Conservation (phyloP, 2,113 vertebrate genomes). For the Ophthalmolycus amberensis region DNA sequence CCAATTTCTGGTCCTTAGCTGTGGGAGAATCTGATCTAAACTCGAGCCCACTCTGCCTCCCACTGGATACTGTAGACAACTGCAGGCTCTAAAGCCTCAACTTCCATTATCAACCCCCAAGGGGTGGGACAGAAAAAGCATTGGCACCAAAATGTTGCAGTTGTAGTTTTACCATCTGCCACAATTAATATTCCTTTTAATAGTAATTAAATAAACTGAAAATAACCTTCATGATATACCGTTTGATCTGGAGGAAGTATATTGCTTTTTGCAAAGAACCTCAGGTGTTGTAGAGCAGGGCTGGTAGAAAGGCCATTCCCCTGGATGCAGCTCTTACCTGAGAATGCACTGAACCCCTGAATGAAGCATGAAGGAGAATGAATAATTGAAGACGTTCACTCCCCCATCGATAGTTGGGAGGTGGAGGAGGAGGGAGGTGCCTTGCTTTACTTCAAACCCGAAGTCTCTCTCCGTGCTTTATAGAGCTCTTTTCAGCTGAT, state of each 20-base stretch:
- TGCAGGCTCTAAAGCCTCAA: conserved; percentile 69
- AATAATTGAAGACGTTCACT: conserved; percentile 74
- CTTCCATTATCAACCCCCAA: conserved; percentile 41
- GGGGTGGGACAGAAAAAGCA: conserved; percentile 50
- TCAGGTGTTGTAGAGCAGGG: conserved; percentile 64
- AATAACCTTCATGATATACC: not conserved
- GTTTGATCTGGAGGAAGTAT: conserved; percentile 36
- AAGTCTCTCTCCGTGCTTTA: conserved; percentile 58
- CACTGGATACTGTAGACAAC: conserved; percentile 78
- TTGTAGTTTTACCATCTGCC: conserved; percentile 62
- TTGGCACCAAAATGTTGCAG: conserved; percentile 60
- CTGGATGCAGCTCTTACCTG: conserved; percentile 70
- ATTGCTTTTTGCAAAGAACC: conserved; percentile 32
- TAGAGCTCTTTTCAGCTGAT: conserved; percentile 36
- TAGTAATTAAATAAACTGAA: conserved; percentile 49
- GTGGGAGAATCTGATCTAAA: conserved; percentile 76
- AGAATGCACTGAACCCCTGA: conserved; percentile 73
- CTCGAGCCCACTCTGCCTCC: conserved; percentile 78
- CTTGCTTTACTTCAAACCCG: conserved; percentile 45
- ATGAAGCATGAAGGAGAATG: conserved; percentile 80
- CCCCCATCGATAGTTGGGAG: conserved; percentile 69
- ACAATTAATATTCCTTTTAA: conserved; percentile 54
- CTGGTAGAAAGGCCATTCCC: conserved; percentile 63
- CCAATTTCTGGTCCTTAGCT: conserved; percentile 82
- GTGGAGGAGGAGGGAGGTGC: conserved; percentile 77